Evolutionary conservation across 2,797 vertebrate genomes (phyloP).

Genomic region (Syndactyla subalaris): DNA sequence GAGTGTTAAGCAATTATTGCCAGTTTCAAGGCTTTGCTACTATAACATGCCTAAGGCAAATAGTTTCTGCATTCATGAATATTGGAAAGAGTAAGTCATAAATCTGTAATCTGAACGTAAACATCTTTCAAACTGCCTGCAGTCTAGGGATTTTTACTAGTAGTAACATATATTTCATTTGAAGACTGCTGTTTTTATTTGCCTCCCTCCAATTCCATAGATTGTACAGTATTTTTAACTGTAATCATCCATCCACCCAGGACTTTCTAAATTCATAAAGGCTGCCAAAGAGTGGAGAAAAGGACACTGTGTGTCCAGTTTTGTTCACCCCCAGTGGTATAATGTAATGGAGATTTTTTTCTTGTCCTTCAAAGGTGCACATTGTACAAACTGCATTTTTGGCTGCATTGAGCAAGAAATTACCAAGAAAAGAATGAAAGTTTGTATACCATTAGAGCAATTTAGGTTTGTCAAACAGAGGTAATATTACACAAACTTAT

Average conservation of each 20-base stretch:
- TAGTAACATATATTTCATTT: constrained; percentile 44
- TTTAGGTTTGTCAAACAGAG: not conserved
- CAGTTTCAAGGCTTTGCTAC: constrained; percentile 42
- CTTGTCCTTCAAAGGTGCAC: not conserved
- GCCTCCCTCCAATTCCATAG: not conserved
- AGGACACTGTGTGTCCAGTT: not conserved
- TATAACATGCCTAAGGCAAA: constrained; percentile 64
- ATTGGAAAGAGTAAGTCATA: constrained; percentile 66
- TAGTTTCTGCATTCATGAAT: constrained; percentile 66
- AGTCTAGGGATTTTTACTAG: constrained; percentile 22
- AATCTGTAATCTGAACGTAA: constrained; percentile 66
- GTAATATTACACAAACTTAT: not conserved
- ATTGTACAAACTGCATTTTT: not conserved
- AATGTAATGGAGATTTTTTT: not conserved
- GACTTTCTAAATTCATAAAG: constrained; percentile 51
- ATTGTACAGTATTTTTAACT: not conserved
- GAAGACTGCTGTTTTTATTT: constrained; percentile 47
- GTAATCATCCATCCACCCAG: not conserved
- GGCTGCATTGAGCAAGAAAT: not conserved
- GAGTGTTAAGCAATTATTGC: constrained; percentile 65
- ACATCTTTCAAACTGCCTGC: constrained; percentile 58
- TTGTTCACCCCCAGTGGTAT: not conserved
- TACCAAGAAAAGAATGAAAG: not conserved
- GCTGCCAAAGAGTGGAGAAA: not conserved
- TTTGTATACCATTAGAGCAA: not conserved